phyloP scores from a whole-genome alignment of 2,797 vertebrate species.

The Poliocrania exsul region DNA sequence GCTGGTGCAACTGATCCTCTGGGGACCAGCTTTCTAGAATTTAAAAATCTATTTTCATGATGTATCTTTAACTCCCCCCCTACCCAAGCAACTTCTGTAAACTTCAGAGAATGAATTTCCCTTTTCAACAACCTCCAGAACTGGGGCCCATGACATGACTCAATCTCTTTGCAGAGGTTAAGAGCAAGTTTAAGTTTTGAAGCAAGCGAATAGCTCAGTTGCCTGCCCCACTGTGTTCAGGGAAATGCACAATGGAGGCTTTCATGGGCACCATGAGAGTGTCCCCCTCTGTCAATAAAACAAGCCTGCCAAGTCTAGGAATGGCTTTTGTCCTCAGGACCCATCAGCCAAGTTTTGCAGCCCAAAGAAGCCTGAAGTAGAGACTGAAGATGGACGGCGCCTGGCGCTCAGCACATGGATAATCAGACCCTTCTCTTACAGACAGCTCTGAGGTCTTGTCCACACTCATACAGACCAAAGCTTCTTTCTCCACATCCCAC shows the following conservation, averaged over 20 bases:
- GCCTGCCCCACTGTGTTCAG: not conserved
- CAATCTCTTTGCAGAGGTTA: not conserved
- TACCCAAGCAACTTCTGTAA: not conserved
- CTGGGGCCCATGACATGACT: rapidly evolving
- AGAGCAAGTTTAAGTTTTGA: not conserved
- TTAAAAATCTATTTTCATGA: not conserved
- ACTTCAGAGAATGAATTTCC: not conserved
- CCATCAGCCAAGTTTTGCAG: not conserved
- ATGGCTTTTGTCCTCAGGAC: not conserved
- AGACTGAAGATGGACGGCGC: not conserved
- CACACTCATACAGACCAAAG: not conserved
- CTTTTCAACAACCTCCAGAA: not conserved
- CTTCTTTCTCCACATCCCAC: not conserved
- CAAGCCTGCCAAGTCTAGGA: not conserved
- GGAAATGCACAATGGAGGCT: not conserved
- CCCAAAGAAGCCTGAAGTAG: not conserved
- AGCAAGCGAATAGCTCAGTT: not conserved
- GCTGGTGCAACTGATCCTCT: not conserved
- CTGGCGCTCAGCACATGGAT: not conserved
- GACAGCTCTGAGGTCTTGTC: not conserved
- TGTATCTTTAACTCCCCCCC: not conserved
- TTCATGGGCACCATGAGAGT: not conserved
- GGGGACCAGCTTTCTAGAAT: not conserved
- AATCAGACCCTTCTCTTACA: not conserved
- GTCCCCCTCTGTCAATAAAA: not conserved